Percentiles rank a stretch among this genome's conserved stretches.
Conservation (phyloP, 2,797 vertebrate species). For the Crypturellus tataupa region DNA sequence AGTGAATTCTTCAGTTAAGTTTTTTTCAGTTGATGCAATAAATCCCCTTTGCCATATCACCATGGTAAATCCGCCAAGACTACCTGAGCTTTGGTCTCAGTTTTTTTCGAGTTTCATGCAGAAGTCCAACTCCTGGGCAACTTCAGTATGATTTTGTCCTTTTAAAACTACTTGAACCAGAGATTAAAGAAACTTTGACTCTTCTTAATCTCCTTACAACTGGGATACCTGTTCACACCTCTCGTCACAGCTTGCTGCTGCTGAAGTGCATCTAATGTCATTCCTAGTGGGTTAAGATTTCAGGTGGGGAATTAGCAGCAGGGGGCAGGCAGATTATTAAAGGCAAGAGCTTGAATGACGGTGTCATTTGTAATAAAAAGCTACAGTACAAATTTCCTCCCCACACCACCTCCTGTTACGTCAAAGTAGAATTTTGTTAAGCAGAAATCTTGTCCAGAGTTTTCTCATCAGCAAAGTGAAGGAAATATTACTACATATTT, state of each 20-base stretch:
- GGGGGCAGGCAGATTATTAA: background rate
- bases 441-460: background rate
- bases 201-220: background rate
- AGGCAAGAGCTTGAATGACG: background rate
- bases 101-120: constrained; percentile 25
- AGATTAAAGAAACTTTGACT: background rate
- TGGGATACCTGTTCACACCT: background rate
- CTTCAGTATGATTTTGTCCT: background rate
- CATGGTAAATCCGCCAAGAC: background rate
- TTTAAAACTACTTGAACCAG: background rate
- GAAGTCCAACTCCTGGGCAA: background rate
- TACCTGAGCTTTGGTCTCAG: background rate
- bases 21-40: constrained; percentile 6
- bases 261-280: background rate
- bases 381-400: background rate
- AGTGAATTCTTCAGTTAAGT: constrained; percentile 23
- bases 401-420: background rate
- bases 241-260: background rate
- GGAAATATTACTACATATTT: background rate
- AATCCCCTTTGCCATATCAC: background rate
- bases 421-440: background rate
- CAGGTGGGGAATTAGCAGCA: background rate
- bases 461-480: background rate
- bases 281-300: background rate
- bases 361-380: background rate